phyloP scores from a whole-genome alignment of 1,140 invertebrate species.

The Drosophila pseudoobscura region DNA sequence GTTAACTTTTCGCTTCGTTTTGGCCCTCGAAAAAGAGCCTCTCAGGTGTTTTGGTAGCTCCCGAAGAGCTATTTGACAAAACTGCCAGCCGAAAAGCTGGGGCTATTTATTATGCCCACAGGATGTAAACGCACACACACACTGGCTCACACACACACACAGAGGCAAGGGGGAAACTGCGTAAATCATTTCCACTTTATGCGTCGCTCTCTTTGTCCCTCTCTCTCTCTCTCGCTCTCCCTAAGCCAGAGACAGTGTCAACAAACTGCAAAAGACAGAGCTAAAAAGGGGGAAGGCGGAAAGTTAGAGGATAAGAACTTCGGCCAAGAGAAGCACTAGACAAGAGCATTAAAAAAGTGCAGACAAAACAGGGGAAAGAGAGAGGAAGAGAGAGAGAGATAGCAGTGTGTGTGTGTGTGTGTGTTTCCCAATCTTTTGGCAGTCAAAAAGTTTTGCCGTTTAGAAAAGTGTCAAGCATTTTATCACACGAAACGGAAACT shows the following conservation, averaged over 20 bases:
- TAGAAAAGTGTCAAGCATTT: conserved; percentile 81
- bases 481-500: conserved; percentile 61
- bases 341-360: conserved; percentile 69
- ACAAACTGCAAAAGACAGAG: conserved; percentile 67
- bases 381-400: conserved; percentile 10
- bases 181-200: conserved; percentile 80
- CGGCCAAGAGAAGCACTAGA: conserved; percentile 32
- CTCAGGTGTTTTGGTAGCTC: conserved; percentile 61
- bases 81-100: conserved; percentile 68
- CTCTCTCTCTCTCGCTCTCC: conserved; percentile 20
- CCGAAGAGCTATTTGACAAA: conserved; percentile 73
- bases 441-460: conserved; percentile 79
- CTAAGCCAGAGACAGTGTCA: conserved; percentile 78
- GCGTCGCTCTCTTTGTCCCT: conserved; percentile 15
- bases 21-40: conserved; percentile 43
- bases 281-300: conserved; percentile 7
- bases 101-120: conserved; percentile 75
- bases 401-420: conserved; percentile 3
- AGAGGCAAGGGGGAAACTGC: conserved; percentile 58
- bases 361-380: conserved; percentile 8
- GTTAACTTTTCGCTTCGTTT: background rate
- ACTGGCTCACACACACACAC: background rate
- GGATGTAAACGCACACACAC: conserved; percentile 38
- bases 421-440: conserved; percentile 59
- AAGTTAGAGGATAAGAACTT: conserved; percentile 2